Conservation (phyloP, 2,888 invertebrate genomes). For the Drosophila macrothrix region DNA sequence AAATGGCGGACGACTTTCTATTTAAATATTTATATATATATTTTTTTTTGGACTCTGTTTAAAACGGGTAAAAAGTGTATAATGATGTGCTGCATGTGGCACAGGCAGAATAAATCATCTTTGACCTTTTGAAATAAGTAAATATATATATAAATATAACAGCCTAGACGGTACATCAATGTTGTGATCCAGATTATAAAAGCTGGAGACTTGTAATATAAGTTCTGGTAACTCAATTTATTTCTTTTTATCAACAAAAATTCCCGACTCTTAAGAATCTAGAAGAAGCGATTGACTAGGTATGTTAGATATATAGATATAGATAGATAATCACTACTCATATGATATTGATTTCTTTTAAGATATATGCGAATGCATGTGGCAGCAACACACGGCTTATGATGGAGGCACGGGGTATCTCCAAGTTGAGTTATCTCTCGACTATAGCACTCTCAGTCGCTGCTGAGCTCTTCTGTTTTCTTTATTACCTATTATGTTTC, state of each 20-base stretch:
- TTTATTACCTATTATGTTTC: conserved; percentile 35
- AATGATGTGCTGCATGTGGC: background rate
- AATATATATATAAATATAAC: background rate
- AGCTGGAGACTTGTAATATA: background rate
- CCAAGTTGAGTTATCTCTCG: background rate
- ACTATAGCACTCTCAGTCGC: no score
- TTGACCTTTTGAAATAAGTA: background rate
- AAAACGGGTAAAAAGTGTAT: background rate
- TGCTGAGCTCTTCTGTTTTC: background rate
- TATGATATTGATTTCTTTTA: background rate
- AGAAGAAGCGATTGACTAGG: background rate
- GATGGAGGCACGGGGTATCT: background rate
- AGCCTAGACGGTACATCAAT: no score
- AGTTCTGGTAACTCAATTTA: background rate
- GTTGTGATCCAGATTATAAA: background rate
- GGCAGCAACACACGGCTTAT: background rate
- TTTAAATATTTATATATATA: background rate
- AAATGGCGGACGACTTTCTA: background rate
- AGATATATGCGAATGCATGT: background rate
- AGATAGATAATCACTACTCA: background rate
- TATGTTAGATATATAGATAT: no score
- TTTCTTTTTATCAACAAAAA: background rate
- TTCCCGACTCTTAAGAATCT: background rate
- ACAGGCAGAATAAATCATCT: no score
- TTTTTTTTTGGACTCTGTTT: background rate